A percentile compares a stretch with the other conserved stretches of the same genome.
Evolutionary conservation across 2,113 vertebrate species (phyloP).

Genomic region (Uropsilus gracilis): DNA sequence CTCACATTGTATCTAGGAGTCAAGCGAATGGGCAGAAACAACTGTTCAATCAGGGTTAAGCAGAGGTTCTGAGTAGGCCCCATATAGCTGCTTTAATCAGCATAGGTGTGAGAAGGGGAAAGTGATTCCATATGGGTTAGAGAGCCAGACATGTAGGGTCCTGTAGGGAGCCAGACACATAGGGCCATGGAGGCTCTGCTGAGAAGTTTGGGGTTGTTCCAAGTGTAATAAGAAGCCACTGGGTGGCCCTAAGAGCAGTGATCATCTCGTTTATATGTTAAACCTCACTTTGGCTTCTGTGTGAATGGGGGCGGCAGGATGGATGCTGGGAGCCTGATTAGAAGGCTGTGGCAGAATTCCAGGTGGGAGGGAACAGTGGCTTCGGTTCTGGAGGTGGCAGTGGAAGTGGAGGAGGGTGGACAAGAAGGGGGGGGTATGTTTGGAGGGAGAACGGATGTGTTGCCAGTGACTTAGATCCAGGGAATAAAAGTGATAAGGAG

Average conservation of each 20-base stretch:
- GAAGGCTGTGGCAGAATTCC: not conserved
- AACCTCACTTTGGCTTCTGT: not conserved
- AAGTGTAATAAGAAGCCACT: not conserved
- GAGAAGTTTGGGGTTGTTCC: conserved; percentile 2
- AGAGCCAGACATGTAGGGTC: no score
- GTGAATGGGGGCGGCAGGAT: not conserved
- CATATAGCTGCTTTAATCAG: not conserved
- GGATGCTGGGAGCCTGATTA: not conserved
- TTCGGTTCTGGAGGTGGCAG: not conserved
- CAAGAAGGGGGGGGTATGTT: not conserved
- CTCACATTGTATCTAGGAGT: not conserved
- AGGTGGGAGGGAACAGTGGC: not conserved
- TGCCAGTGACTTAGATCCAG: not conserved
- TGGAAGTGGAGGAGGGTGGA: not conserved
- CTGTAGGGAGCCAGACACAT: not conserved
- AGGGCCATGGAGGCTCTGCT: not conserved
- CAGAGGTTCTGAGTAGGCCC: not conserved
- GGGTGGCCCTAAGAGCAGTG: not conserved
- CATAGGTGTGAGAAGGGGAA: not conserved
- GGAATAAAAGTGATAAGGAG: not conserved
- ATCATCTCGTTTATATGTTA: not conserved
- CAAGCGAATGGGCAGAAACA: not conserved
- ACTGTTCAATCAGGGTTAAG: not conserved
- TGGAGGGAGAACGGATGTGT: not conserved
- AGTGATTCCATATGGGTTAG: not conserved